Percentiles rank a stretch among this genome's conserved stretches.
phyloP scores from a whole-genome alignment of 2,113 vertebrate genomes.

The Mobula hypostoma region DNA sequence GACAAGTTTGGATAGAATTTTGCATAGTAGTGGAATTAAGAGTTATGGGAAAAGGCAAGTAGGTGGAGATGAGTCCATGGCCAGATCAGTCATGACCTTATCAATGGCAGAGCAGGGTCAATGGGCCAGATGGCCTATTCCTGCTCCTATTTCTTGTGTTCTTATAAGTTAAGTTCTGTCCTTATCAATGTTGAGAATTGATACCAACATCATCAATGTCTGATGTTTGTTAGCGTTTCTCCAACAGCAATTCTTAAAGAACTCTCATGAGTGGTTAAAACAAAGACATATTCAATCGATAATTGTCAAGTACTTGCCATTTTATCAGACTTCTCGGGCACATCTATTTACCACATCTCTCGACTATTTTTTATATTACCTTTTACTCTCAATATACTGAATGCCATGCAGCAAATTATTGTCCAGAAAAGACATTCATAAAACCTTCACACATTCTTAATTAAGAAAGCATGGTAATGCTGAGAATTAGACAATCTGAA shows the following conservation, averaged over 20 bases:
- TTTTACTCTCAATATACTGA: neutral
- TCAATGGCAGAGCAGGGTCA: too few species aligned
- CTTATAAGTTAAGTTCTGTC: neutral
- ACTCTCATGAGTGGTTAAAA: neutral
- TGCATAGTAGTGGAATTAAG: too few species aligned
- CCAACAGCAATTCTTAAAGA: neutral
- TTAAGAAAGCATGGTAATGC: neutral
- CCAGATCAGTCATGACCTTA: too few species aligned
- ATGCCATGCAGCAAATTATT: neutral
- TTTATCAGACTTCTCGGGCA: neutral
- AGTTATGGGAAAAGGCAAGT: too few species aligned
- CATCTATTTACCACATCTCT: neutral
- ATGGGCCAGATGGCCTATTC: too few species aligned
- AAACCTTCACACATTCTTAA: neutral
- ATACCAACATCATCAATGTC: neutral
- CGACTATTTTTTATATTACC: neutral
- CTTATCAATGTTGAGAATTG: neutral
- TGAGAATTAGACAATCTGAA: neutral
- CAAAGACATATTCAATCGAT: neutral
- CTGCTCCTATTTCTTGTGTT: too few species aligned
- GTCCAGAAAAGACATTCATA: neutral
- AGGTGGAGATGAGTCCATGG: too few species aligned
- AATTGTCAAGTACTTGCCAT: neutral
- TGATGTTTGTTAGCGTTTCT: neutral
- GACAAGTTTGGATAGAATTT: too few species aligned